Evolutionary conservation across 2,113 vertebrate species (phyloP).

Genomic region (Pungitius pungitius): DNA sequence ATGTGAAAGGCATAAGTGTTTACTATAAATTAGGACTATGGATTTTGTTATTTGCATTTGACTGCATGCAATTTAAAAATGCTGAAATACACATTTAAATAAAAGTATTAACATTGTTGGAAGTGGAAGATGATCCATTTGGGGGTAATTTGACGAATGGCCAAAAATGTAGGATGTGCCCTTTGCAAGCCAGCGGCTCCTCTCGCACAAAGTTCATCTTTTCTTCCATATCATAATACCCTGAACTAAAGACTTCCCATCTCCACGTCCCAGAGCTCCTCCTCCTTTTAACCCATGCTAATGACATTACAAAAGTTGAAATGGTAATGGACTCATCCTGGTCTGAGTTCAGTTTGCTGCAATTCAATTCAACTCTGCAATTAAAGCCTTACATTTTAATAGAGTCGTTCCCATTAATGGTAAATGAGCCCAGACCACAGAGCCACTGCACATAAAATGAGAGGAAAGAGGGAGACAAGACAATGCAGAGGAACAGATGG

Average conservation of each 20-base stretch:
- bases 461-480: not conserved
- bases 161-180: not conserved
- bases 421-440: slow-evolving; percentile 7
- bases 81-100: not conserved
- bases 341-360: not conserved
- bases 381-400: slow-evolving; percentile 12
- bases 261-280: not conserved
- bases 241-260: not conserved
- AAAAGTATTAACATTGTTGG: not conserved
- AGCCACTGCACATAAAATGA: slow-evolving; percentile 13
- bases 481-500: not conserved
- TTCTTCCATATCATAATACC: slow-evolving; percentile 1
- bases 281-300: not conserved
- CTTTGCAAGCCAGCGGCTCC: not conserved
- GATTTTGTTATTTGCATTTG: not conserved
- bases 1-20: not conserved
- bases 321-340: not conserved
- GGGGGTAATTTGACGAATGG: not conserved
- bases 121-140: not conserved
- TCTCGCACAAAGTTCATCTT: not conserved
- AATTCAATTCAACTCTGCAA: not conserved
- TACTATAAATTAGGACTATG: not conserved
- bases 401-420: slow-evolving; percentile 1
- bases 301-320: not conserved
- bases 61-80: not conserved